Evolutionary conservation across 1,140 invertebrate genomes (phyloP), one percentile per base, ranked within the genome.

Genomic region (Ceratosolen fusciceps): DNA sequence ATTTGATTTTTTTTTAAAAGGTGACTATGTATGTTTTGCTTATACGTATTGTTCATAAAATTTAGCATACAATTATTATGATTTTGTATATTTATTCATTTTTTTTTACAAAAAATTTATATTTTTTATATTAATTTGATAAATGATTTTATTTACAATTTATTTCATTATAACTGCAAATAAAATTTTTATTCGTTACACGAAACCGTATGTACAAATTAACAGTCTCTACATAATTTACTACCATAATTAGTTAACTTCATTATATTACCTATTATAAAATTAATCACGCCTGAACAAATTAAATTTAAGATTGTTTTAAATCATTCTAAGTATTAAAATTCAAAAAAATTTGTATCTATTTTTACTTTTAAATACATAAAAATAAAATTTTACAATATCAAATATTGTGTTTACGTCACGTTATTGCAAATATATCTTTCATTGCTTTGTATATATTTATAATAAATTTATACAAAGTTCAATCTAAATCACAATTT

Each of bases 101-200:
- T 8, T 52, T 52, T 52, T 14, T 16, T 21, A 52, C 49, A 19
- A 19, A 52, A 52, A 52, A 52, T 19, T 52, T 52, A 52, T 19
- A 19, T 52, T 14, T 4, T 16, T 52, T 52, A 52, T 9, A 52
- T 37, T 65, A 37, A 21, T 34, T 65, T 65, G n/a, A n/a, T n/a
- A n/a, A n/a, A n/a, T 12, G 21, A 37, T 65, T 37, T 12, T 65
- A 65, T 65, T 65, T 65, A 65, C 60, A 65, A 37, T 65, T 37
- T 1, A n/a, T 37, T 62, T n/a, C n/a, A 65, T 21, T 65, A 65
- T 65, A 65, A 37, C 37, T 65, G 7, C 58, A 65, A 60, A 21
- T 31, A 65, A 65, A 31, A 58, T 7, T 60, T 31, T 29, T 52
- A 8, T 52, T 37, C 19, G 34, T 37, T 31, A 8, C n/a, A 65